phyloP scores from a whole-genome alignment of 2,888 invertebrate species.

The Dichetophora obliterata region DNA sequence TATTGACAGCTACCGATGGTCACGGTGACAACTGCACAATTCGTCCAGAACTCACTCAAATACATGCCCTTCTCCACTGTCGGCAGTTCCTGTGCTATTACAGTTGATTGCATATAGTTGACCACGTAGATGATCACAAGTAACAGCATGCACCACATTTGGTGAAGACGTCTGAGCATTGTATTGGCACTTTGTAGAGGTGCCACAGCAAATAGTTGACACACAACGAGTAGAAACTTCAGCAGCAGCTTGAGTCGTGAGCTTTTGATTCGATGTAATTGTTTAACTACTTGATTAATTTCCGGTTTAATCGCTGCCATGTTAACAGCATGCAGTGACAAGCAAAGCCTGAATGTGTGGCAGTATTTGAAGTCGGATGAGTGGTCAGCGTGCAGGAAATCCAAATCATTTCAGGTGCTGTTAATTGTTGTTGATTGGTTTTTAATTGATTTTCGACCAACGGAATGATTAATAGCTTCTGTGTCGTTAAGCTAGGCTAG shows the following conservation, averaged over 20 bases:
- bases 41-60: slow-evolving; percentile 43
- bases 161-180: slow-evolving; percentile 28
- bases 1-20: slow-evolving; percentile 39
- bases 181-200: slow-evolving; percentile 32
- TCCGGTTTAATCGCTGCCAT: slow-evolving; percentile 11
- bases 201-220: slow-evolving; percentile 45
- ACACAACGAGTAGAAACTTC: slow-evolving; percentile 27
- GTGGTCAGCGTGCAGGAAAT: too few relatives aligned
- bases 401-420: not conserved
- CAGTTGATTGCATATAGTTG: slow-evolving; percentile 24
- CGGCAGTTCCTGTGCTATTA: slow-evolving; percentile 10
- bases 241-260: slow-evolving; percentile 28
- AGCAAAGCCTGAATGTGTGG: too few relatives aligned
- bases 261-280: not conserved
- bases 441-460: not conserved
- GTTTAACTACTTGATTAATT: slow-evolving; percentile 2
- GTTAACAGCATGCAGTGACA: not conserved
- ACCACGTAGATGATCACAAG: slow-evolving; percentile 36
- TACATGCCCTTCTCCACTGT: slow-evolving; percentile 46
- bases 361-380: too few relatives aligned
- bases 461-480: too few relatives aligned
- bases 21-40: slow-evolving; percentile 35
- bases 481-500: too few relatives aligned
- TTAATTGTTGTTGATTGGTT: not conserved
- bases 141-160: slow-evolving; percentile 35